Base-by-base conservation (phyloP, 2,797 vertebrate species). In the Neoniphon sammara region DNA sequence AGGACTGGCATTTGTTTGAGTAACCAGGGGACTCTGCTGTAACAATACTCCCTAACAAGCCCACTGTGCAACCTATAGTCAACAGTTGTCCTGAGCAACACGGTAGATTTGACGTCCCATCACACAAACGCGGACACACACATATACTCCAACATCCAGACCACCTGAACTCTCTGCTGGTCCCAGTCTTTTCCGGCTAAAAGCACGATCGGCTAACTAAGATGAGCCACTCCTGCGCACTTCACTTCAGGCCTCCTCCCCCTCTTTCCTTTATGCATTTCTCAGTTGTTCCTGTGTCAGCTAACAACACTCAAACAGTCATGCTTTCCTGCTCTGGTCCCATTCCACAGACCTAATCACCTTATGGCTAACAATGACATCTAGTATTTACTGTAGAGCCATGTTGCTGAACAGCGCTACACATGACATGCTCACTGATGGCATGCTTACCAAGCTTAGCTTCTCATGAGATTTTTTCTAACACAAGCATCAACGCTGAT, bases 301-400 rank as follows among this genome's bases (percentile, higher is more conserved):
- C 70, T 80, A 83, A 76, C 82, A 73, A 67, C 21, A 61, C 80
- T 85, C 69, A 70, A 75, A 78, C 89, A 73, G 85, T 87, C 85
- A 77, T 75, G 83, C 87, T 62, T 79, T 78, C 66, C 84, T 69
- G 75, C 87, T 85, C 62, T 63, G 39, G 73, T 86, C 64, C 70
- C 68, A 66, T 68, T 91, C 78, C 78, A 70, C 77, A 60, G 70
- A 89, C 82, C 76, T 91, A 91, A 93, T 92, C 88, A 87, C 89
- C 91, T 92, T 91, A 83, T 56, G 7, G 78, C 63, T 54, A 88
- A 90, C 87, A 87, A 86, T 86, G 84, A 73, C 76, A 73, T 75
- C 46, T 67, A 82, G 66, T 25, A 86, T 89, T 85, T 87, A 80
- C 79, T 80, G 77, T 67, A 71, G 66, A 46, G 85, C 74, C 25